Evolutionary conservation across 2,113 vertebrate species (phyloP).

Genomic region (Halichoeres trimaculatus): DNA sequence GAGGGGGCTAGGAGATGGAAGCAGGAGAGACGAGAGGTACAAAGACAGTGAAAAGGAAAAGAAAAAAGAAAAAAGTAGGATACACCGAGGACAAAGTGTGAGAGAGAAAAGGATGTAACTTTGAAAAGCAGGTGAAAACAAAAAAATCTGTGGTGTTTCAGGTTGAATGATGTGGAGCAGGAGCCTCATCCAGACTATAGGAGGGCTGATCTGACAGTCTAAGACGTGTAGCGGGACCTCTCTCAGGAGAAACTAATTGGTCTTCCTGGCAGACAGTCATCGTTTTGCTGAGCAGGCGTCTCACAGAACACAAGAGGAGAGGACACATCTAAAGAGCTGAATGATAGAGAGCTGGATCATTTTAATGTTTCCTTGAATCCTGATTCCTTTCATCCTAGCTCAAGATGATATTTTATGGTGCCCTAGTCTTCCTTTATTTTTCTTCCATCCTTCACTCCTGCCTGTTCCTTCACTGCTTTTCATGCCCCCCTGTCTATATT

Average conservation of each 20-base stretch:
- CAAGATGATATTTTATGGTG: slow-evolving; percentile 32
- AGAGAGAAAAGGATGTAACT: slow-evolving; percentile 3
- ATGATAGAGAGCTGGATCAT: not conserved
- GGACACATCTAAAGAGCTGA: not conserved
- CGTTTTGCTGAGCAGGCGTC: slow-evolving; percentile 33
- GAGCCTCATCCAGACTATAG: slow-evolving; percentile 15
- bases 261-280: slow-evolving; percentile 21
- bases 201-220: slow-evolving; percentile 29
- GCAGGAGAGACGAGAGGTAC: not conserved
- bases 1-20: not conserved
- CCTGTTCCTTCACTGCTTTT: slow-evolving; percentile 19
- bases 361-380: slow-evolving; percentile 8
- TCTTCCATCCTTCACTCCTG: slow-evolving; percentile 31
- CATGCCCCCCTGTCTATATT: slow-evolving; percentile 41
- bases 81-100: not conserved
- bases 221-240: slow-evolving; percentile 10
- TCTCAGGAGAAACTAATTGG: slow-evolving; percentile 27
- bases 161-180: slow-evolving; percentile 15
- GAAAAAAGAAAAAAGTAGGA: not conserved
- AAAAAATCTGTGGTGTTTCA: not conserved
- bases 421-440: slow-evolving; percentile 24
- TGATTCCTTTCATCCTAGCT: slow-evolving; percentile 20
- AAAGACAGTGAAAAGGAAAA: not conserved
- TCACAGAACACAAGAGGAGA: not conserved
- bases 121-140: not conserved